A percentile compares a stretch with the other conserved stretches of the same genome.
Conservation (phyloP, 2,888 invertebrate species). For the Drosophila mimetica region DNA sequence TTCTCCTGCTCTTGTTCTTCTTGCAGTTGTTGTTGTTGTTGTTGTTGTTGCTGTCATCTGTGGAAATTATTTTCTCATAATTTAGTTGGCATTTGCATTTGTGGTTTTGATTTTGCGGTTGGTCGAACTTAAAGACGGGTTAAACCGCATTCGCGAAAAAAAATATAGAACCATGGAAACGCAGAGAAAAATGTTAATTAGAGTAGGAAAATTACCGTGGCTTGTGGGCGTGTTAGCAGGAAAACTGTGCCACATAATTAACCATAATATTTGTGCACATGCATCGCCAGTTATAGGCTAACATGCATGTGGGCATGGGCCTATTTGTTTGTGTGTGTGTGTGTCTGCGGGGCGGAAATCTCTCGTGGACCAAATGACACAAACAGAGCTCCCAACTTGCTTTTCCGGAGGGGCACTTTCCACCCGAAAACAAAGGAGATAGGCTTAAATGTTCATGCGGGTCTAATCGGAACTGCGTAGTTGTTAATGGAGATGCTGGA, state of each 20-base stretch:
- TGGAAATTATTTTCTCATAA: constrained; percentile 76
- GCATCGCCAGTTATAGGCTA: constrained; percentile 35
- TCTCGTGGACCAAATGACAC: constrained; percentile 34
- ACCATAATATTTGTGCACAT: constrained; percentile 50
- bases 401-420: constrained; percentile 1
- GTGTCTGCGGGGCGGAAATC: constrained; percentile 8
- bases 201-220: constrained; percentile 44
- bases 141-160: constrained; percentile 5
- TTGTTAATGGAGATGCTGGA: constrained; percentile 11
- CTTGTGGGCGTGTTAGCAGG: constrained; percentile 1
- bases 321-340: constrained; percentile 7
- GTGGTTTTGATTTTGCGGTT: constrained; percentile 74
- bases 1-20: constrained; percentile 34
- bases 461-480: constrained; percentile 16
- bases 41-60: constrained; percentile 40
- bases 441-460: constrained; percentile 23
- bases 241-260: constrained; percentile 43
- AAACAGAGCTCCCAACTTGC: constrained; percentile 22
- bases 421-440: background rate
- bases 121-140: constrained; percentile 59
- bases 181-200: constrained; percentile 63
- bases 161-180: constrained; percentile 19
- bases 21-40: constrained; percentile 7
- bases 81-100: constrained; percentile 67
- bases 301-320: constrained; percentile 15